phyloP scores from a whole-genome alignment of 2,888 invertebrate genomes.

The Drosophila kambysellisi region DNA sequence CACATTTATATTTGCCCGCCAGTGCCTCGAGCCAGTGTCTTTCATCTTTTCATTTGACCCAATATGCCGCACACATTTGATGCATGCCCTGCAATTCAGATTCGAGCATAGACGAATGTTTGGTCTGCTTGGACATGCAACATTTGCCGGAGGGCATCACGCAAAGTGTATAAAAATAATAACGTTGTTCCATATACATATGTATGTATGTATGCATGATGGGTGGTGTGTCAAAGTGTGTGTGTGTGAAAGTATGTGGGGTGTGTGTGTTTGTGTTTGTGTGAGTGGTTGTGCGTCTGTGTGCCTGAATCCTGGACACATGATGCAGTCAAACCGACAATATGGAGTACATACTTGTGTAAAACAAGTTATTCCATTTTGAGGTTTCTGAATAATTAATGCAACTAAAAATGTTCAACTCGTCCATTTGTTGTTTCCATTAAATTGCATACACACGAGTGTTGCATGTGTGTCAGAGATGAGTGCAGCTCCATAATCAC shows the following conservation, averaged over 20 bases:
- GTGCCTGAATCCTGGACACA: slow-evolving; percentile 39
- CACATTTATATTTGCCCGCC: slow-evolving; percentile 31
- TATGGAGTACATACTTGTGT: slow-evolving; percentile 77
- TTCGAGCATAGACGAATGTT: slow-evolving; percentile 41
- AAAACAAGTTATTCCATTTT: slow-evolving; percentile 76
- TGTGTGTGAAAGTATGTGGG: neutral
- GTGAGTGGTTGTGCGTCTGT: slow-evolving; percentile 6
- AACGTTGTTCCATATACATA: slow-evolving; percentile 17
- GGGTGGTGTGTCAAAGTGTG: slow-evolving; percentile 4
- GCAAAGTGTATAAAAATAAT: slow-evolving; percentile 41
- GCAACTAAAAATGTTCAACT: slow-evolving; percentile 70
- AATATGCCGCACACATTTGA: slow-evolving; percentile 64
- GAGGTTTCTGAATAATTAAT: slow-evolving; percentile 79
- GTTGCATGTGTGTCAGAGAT: slow-evolving; percentile 36
- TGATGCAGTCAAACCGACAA: slow-evolving; percentile 73
- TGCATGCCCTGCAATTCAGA: slow-evolving; percentile 44
- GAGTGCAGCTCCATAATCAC: slow-evolving; percentile 14
- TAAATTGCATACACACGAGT: slow-evolving; percentile 49
- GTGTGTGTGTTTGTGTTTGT: slow-evolving; percentile 1
- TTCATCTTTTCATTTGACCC: slow-evolving; percentile 58
- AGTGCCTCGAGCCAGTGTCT: slow-evolving; percentile 43
- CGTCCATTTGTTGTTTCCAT: slow-evolving; percentile 58
- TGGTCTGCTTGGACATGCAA: slow-evolving; percentile 61
- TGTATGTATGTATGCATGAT: neutral
- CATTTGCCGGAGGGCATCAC: slow-evolving; percentile 40